A percentile compares a stretch with the other conserved stretches of the same genome.
These are phyloP conservation scores for Chiloscyllium plagiosum DNA, from an alignment of 2,113 vertebrate genomes.

Conservation along the genomic window DNA sequence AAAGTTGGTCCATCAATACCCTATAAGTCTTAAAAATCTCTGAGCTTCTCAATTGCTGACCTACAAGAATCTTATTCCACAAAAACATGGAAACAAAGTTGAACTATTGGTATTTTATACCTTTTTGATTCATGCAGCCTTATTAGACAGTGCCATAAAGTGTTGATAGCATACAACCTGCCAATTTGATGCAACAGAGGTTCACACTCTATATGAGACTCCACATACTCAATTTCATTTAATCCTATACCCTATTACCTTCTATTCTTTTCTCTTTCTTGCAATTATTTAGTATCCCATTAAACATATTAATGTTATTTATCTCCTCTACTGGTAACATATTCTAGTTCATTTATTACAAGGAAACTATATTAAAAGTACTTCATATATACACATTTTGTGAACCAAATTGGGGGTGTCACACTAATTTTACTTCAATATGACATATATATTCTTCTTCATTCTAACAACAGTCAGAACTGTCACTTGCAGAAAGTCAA, in stretches of 20 bases:
- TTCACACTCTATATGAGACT: not conserved
- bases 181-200: not conserved
- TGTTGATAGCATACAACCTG: not conserved
- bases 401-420: not conserved
- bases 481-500: not conserved
- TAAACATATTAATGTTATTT: not conserved
- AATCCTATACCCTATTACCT: not conserved
- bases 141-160: not conserved
- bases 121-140: not conserved
- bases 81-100: not conserved
- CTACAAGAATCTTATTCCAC: not conserved
- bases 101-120: not conserved
- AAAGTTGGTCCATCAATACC: slow-evolving; percentile 45
- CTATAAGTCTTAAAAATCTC: not conserved
- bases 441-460: not conserved
- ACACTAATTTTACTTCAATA: not conserved
- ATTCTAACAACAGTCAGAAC: not conserved
- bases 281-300: not conserved
- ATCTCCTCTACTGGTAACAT: not conserved
- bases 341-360: not conserved
- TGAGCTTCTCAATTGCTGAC: not conserved
- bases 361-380: not conserved
- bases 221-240: not conserved
- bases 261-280: not conserved
- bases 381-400: not conserved